These are phyloP conservation scores for Oreochromis grahami DNA, from an alignment of 2,797 vertebrate species.

Conservation along the genomic window DNA sequence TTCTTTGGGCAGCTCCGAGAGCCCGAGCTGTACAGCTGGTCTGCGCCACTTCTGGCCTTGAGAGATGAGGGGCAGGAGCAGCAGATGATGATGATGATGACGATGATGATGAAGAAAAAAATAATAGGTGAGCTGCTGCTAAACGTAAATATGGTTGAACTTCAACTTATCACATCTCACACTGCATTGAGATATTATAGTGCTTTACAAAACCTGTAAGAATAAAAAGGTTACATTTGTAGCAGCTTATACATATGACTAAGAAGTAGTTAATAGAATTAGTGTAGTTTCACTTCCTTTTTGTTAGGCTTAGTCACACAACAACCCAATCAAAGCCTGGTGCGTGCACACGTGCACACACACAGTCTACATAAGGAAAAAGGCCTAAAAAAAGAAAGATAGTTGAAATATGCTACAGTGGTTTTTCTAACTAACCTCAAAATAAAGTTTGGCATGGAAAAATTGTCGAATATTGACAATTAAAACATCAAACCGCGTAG, in stretches of 20 bases:
- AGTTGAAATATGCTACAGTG: background rate
- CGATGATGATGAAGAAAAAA: background rate
- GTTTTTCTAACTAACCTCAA: background rate
- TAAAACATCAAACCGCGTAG: background rate
- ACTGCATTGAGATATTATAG: background rate
- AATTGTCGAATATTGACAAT: background rate
- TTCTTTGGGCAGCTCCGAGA: slow-evolving; percentile 97
- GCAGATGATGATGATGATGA: slow-evolving; percentile 7
- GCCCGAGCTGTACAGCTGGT: slow-evolving; percentile 58
- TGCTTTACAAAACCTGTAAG: background rate
- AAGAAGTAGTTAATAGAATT: background rate
- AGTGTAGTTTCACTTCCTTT: background rate
- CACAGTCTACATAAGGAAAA: background rate
- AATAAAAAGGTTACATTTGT: background rate
- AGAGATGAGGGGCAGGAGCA: slow-evolving; percentile 53
- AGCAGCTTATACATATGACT: background rate
- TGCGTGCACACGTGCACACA: no score
- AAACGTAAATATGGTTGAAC: background rate
- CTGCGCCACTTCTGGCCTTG: slow-evolving; percentile 77
- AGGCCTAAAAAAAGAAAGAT: background rate
- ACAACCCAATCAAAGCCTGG: background rate
- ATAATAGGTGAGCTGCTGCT: background rate
- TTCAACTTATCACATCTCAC: background rate
- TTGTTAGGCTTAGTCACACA: background rate
- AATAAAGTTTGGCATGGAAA: background rate